Evolutionary conservation across 2,113 vertebrate species (phyloP).

Genomic region (Thomomys bottae): DNA sequence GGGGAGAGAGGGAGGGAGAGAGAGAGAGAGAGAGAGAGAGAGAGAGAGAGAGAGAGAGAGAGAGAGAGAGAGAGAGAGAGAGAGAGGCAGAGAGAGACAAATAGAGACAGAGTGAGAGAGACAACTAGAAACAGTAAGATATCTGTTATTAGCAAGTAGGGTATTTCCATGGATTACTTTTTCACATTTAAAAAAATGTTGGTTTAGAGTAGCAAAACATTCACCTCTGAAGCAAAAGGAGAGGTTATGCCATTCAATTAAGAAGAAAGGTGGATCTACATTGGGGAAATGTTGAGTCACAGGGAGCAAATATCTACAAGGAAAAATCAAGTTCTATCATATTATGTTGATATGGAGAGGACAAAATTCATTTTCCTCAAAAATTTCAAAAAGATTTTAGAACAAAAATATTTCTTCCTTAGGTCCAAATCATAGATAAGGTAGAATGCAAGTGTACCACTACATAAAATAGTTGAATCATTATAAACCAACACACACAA

Average conservation of each 20-base stretch:
- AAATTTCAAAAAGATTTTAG: background rate
- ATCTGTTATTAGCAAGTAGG: background rate
- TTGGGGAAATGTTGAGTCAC: rapidly evolving
- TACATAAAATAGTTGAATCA: background rate
- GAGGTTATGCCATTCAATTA: background rate
- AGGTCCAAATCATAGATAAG: background rate
- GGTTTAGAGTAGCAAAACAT: background rate
- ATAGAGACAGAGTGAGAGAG: background rate
- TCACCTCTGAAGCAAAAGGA: background rate
- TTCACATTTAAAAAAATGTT: too few species aligned
- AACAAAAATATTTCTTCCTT: background rate
- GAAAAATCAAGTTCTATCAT: background rate
- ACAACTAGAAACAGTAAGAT: background rate
- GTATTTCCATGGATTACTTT: background rate
- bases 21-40: too few species aligned
- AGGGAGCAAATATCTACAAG: background rate
- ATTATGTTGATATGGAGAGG: background rate
- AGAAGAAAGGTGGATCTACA: background rate
- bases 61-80: too few species aligned
- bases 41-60: too few species aligned
- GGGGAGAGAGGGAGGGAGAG: too few species aligned
- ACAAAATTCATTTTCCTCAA: background rate
- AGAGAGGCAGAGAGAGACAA: too few species aligned
- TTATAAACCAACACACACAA: background rate
- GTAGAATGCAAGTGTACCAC: background rate